phyloP scores from a whole-genome alignment of 2,797 vertebrate species.

The Fundulus diaphanus region DNA sequence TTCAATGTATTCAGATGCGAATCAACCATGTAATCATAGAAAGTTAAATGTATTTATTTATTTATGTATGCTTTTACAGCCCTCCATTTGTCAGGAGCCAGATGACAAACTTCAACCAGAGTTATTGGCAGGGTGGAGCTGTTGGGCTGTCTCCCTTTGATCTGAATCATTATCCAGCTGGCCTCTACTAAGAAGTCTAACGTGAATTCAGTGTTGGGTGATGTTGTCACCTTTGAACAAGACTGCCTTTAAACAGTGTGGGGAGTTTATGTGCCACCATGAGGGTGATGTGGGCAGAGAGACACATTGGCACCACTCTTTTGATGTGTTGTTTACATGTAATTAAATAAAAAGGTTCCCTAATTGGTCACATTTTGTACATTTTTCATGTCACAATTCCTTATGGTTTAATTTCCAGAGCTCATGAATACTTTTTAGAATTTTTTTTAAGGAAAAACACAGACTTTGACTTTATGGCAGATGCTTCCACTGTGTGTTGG shows the following conservation, averaged over 20 bases:
- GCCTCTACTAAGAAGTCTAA: neutral
- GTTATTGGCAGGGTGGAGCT: slow-evolving; percentile 70
- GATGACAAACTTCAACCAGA: slow-evolving; percentile 65
- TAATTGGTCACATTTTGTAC: neutral
- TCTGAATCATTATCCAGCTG: slow-evolving; percentile 50
- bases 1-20: neutral
- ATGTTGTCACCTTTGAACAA: neutral
- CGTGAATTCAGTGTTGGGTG: neutral
- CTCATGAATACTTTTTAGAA: neutral
- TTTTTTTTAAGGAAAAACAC: neutral
- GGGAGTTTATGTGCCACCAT: neutral
- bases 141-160: slow-evolving; percentile 66
- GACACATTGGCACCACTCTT: neutral
- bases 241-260: neutral
- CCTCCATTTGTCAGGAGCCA: slow-evolving; percentile 71
- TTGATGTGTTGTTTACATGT: neutral
- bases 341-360: neutral
- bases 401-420: neutral
- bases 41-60: slow-evolving; percentile 15
- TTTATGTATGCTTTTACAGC: slow-evolving; percentile 68
- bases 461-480: neutral
- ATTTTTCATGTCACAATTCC: neutral
- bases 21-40: neutral
- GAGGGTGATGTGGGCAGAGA: neutral
- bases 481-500: neutral